Conservation (phyloP, 2,888 invertebrate species). For the Amaurobius ferox region DNA sequence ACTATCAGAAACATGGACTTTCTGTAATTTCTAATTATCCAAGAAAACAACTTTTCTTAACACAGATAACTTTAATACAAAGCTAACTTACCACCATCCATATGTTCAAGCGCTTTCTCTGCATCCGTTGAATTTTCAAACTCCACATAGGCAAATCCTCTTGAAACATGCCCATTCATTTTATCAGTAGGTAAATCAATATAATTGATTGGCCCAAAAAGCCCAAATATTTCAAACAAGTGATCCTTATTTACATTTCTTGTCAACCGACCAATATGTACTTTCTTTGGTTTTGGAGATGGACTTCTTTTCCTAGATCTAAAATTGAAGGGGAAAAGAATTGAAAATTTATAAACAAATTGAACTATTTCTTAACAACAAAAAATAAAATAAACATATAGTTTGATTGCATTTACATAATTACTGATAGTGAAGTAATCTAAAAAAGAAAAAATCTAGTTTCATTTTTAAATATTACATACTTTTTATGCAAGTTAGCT, state of each 20-base stretch:
- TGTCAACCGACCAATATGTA: constrained; percentile 94
- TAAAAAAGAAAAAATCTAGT: too few relatives aligned
- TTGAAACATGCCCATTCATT: constrained; percentile 88
- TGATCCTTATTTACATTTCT: constrained; percentile 92
- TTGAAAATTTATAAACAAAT: too few relatives aligned
- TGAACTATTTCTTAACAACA: not conserved
- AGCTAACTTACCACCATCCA: constrained; percentile 95
- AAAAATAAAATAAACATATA: not conserved
- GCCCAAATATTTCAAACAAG: constrained; percentile 88
- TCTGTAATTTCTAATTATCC: too few relatives aligned
- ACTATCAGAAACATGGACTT: too few relatives aligned
- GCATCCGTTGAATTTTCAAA: constrained; percentile 95
- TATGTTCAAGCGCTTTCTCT: constrained; percentile 98
- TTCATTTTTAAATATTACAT: too few relatives aligned
- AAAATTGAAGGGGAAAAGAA: too few relatives aligned
- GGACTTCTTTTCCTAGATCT: constrained; percentile 80
- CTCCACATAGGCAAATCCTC: constrained; percentile 96
- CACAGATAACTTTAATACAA: too few relatives aligned
- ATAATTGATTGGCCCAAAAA: constrained; percentile 84
- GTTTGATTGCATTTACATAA: not conserved
- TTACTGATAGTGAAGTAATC: too few relatives aligned
- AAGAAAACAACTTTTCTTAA: too few relatives aligned
- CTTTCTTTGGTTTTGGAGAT: constrained; percentile 93
- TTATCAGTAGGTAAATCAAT: constrained; percentile 94
- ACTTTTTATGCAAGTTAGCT: too few relatives aligned